phyloP scores from a whole-genome alignment of 2,797 vertebrate genomes.

The Mus caroli region DNA sequence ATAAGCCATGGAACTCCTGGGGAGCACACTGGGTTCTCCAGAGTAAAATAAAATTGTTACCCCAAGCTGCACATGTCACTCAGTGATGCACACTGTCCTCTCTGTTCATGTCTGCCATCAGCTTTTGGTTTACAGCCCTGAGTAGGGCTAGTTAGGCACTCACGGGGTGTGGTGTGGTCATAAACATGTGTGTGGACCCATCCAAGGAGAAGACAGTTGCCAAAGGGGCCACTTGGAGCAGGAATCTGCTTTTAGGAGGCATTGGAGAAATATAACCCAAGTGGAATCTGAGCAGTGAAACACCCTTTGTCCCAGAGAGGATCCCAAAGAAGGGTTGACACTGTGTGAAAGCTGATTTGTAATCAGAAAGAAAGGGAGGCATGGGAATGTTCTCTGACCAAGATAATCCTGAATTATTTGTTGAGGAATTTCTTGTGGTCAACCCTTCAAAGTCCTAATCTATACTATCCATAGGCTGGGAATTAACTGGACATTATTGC shows the following conservation, averaged over 20 bases:
- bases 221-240: not conserved
- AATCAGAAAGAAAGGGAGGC: not conserved
- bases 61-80: not conserved
- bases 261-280: not conserved
- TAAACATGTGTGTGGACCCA: not conserved
- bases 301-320: not conserved
- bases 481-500: not conserved
- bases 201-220: not conserved
- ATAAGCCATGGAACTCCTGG: not conserved
- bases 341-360: not conserved
- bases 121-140: not conserved
- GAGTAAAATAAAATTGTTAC: not conserved
- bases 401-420: not conserved
- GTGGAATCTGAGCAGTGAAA: not conserved
- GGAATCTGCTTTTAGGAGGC: not conserved
- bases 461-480: not conserved
- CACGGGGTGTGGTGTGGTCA: not conserved
- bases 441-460: not conserved
- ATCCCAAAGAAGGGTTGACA: not conserved
- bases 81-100: not conserved
- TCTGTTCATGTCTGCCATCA: not conserved
- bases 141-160: not conserved
- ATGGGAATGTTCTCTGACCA: not conserved
- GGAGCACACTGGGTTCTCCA: not conserved
- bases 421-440: not conserved